These are phyloP conservation scores for Eurytoma adleriae DNA, from an alignment of 2,888 invertebrate species.

Conservation along the genomic window DNA sequence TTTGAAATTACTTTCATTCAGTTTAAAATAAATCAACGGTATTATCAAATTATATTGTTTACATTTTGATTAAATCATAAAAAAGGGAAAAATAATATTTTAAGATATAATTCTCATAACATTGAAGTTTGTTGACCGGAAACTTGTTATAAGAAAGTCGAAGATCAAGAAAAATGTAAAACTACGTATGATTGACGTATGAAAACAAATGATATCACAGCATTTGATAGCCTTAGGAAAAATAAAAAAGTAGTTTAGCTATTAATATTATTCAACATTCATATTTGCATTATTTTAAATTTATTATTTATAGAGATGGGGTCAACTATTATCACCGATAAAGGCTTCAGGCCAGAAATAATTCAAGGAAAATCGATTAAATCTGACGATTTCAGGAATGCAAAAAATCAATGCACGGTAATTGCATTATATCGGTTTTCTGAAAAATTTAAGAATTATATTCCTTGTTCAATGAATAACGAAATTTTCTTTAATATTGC, in stretches of 20 bases:
- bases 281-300: slow-evolving; percentile 34
- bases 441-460: neutral
- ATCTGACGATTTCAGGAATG: slow-evolving; percentile 26
- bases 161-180: slow-evolving; percentile 40
- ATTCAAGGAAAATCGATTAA: slow-evolving; percentile 32
- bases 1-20: neutral
- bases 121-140: slow-evolving; percentile 48
- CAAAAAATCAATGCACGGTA: slow-evolving; percentile 48
- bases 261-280: slow-evolving; percentile 11
- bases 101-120: slow-evolving; percentile 15
- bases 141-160: slow-evolving; percentile 30
- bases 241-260: slow-evolving; percentile 30
- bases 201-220: slow-evolving; percentile 48
- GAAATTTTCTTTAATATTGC: neutral
- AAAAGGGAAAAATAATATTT: neutral
- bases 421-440: neutral
- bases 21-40: neutral
- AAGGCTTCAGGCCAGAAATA: slow-evolving; percentile 34
- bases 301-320: slow-evolving; percentile 51
- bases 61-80: neutral
- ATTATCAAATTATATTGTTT: neutral
- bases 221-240: slow-evolving; percentile 29
- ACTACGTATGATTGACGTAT: slow-evolving; percentile 25
- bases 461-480: neutral
- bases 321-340: slow-evolving; percentile 40